Percentiles rank a stretch among this genome's conserved stretches.
Conservation (phyloP, 2,797 vertebrate species). For the Cryptoblepharus egeriae region DNA sequence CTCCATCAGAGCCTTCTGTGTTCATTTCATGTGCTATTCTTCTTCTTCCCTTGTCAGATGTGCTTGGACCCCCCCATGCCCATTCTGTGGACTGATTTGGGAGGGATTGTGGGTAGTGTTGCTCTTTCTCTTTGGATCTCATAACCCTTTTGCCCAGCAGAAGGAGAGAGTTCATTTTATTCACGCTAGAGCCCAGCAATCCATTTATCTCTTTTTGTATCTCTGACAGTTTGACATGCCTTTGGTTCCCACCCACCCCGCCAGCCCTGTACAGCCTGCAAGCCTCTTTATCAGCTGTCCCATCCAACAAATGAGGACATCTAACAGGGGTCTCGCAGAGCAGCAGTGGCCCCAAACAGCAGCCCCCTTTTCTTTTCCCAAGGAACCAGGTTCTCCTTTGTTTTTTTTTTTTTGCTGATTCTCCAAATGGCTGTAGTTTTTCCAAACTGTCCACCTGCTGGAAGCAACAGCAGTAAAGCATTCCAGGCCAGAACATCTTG, state of each 20-base stretch:
- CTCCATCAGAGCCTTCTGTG: constrained; percentile 79
- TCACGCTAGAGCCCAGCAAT: constrained; percentile 51
- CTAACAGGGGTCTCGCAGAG: background rate
- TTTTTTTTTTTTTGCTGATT: background rate
- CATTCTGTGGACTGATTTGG: constrained; percentile 54
- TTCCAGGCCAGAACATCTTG: background rate
- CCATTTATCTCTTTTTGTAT: constrained; percentile 69
- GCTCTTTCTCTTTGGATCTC: constrained; percentile 6
- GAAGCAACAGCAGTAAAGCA: too few species aligned
- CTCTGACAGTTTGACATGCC: constrained; percentile 30
- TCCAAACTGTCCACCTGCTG: background rate
- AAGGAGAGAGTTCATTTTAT: constrained; percentile 24
- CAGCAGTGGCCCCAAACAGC: background rate
- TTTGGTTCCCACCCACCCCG: background rate
- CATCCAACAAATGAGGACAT: background rate
- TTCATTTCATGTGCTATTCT: constrained; percentile 96
- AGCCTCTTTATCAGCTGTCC: background rate
- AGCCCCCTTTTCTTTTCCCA: too few species aligned
- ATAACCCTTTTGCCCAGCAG: constrained; percentile 20
- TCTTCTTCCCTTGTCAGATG: constrained; percentile 85
- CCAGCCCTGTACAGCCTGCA: background rate
- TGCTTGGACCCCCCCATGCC: constrained; percentile 67
- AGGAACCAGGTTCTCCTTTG: background rate
- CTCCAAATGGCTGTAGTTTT: background rate
- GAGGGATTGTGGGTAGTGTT: background rate